Percentiles rank a stretch among this genome's conserved stretches.
Evolutionary conservation across 2,113 vertebrate genomes (phyloP).

Genomic region (Oreochromis niloticus): DNA sequence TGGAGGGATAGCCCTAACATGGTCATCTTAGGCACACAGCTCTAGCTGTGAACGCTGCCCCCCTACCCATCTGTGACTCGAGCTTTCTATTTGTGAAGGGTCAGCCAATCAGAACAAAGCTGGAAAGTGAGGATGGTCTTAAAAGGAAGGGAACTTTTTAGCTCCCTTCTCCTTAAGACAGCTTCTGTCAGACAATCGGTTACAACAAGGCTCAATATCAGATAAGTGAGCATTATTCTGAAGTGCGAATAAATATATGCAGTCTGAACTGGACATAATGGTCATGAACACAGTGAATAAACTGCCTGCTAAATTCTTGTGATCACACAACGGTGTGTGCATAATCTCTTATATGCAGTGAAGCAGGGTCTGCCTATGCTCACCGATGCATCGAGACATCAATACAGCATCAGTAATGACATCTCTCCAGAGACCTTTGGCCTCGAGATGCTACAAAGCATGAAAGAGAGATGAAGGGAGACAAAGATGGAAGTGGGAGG

Average conservation of each 20-base stretch:
- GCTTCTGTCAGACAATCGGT: neutral
- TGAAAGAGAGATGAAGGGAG: slow-evolving; percentile 37
- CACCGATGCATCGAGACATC: slow-evolving; percentile 31
- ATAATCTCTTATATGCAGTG: neutral
- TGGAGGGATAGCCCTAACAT: neutral
- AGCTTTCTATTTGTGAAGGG: neutral
- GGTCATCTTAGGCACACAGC: neutral
- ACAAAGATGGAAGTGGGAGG: slow-evolving; percentile 17
- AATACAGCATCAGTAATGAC: slow-evolving; percentile 47
- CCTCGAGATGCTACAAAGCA: slow-evolving; percentile 38
- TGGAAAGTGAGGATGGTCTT: neutral
- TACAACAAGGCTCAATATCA: neutral
- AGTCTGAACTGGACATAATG: neutral
- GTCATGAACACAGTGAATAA: neutral
- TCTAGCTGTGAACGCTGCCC: neutral
- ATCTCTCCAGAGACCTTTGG: slow-evolving; percentile 45
- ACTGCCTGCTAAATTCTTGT: neutral
- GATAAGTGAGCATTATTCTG: neutral
- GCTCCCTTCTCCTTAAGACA: neutral
- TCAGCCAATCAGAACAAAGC: neutral
- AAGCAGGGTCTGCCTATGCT: slow-evolving; percentile 4
- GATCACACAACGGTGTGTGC: neutral
- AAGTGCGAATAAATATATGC: neutral
- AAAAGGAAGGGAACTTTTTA: neutral
- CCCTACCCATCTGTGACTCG: neutral